Percentiles rank a stretch among this genome's conserved stretches.
Conservation (phyloP, 2,113 vertebrate species). For the Clarias batrachus region DNA sequence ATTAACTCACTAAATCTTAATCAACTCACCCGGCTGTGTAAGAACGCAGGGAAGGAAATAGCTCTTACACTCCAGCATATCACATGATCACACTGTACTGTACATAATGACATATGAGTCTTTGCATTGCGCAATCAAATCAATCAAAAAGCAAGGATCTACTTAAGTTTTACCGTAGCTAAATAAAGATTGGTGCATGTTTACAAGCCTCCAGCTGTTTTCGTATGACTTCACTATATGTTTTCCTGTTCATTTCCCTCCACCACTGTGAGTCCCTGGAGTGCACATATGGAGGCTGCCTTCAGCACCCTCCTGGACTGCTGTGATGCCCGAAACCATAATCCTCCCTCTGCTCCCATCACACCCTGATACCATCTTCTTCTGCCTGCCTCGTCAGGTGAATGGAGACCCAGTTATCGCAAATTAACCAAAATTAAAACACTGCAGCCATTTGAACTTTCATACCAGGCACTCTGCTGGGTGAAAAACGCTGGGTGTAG, state of each 20-base stretch:
- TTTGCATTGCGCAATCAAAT: not conserved
- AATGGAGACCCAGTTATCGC: conserved; percentile 55
- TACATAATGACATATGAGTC: not conserved
- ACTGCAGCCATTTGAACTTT: conserved; percentile 69
- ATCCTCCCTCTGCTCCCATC: not conserved
- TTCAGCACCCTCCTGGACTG: not conserved
- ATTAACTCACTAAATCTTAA: conserved; percentile 74
- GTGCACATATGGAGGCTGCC: not conserved
- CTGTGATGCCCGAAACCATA: conserved; percentile 25
- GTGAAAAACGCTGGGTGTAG: conserved; percentile 48
- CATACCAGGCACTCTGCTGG: conserved; percentile 63
- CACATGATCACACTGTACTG: not conserved
- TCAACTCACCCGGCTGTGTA: conserved; percentile 52
- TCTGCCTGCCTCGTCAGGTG: conserved; percentile 49
- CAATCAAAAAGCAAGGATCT: conserved; percentile 2
- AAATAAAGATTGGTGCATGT: conserved; percentile 22
- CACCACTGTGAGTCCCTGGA: conserved; percentile 27
- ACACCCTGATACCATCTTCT: conserved; percentile 10
- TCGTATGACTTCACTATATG: conserved; percentile 26
- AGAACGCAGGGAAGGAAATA: conserved; percentile 4
- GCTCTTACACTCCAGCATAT: conserved; percentile 10
- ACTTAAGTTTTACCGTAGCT: conserved; percentile 2
- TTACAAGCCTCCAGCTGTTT: conserved; percentile 38
- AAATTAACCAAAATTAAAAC: conserved; percentile 72
- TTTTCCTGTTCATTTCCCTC: conserved; percentile 22